Percentiles rank a stretch among this genome's conserved stretches.
phyloP scores from a whole-genome alignment of 2,888 invertebrate species.

The Nasonovia ribisnigri region DNA sequence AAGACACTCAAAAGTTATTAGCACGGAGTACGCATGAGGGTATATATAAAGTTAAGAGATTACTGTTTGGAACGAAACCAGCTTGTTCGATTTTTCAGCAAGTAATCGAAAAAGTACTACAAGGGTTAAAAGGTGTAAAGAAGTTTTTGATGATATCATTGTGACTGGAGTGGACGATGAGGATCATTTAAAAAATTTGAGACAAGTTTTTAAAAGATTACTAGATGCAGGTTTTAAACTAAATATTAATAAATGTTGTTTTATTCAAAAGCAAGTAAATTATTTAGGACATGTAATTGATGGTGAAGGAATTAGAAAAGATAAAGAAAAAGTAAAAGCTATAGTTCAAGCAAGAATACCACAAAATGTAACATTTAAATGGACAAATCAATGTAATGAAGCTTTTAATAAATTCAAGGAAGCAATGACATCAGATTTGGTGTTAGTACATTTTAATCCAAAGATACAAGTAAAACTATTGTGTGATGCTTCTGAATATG shows the following conservation, averaged over 20 bases:
- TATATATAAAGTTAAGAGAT: neutral
- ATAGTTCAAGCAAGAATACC: too few relatives aligned
- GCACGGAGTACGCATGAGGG: neutral
- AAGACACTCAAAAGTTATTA: neutral
- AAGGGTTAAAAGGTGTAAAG: neutral
- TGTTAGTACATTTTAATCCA: conserved; percentile 40
- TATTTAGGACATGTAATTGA: too few relatives aligned
- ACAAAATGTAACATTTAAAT: neutral
- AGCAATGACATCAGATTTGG: conserved; percentile 17
- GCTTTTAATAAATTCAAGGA: conserved; percentile 28
- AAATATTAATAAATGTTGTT: too few relatives aligned
- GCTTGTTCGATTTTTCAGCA: neutral
- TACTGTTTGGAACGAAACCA: neutral
- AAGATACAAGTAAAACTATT: neutral
- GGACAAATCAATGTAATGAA: conserved; percentile 29
- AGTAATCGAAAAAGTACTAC: neutral
- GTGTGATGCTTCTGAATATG: conserved; percentile 35
- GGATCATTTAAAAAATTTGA: neutral
- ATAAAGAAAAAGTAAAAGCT: too few relatives aligned
- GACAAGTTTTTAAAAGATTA: too few relatives aligned
- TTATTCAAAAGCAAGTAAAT: too few relatives aligned
- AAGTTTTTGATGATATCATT: neutral
- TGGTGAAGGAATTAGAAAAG: too few relatives aligned
- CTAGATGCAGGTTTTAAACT: too few relatives aligned
- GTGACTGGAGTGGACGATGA: neutral